Evolutionary conservation across 2,888 invertebrate genomes (phyloP).

Genomic region (Hyalella azteca): DNA sequence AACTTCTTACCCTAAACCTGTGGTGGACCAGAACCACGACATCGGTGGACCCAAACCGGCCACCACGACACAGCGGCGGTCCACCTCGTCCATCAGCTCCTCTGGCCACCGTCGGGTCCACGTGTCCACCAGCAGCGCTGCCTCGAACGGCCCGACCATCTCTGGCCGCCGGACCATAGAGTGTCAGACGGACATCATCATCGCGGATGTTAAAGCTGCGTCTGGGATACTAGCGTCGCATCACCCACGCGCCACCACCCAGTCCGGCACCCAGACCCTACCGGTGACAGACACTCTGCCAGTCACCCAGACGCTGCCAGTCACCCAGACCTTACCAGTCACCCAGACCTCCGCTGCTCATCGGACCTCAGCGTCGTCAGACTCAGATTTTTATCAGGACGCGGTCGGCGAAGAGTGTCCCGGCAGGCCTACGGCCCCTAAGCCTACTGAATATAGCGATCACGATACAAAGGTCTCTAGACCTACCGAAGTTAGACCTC

Average conservation of each 20-base stretch:
- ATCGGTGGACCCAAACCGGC: not conserved
- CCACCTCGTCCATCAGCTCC: not conserved
- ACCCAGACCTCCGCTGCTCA: not conserved
- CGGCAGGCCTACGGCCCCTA: not conserved
- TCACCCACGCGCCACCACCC: not conserved
- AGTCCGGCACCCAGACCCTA: constrained; percentile 17
- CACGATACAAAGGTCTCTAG: not conserved
- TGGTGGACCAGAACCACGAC: not conserved
- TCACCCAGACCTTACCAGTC: constrained; percentile 9
- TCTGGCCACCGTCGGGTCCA: not conserved
- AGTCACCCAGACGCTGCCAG: not conserved
- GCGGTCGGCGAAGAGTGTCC: not conserved
- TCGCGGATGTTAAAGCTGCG: constrained; percentile 26
- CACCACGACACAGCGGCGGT: not conserved
- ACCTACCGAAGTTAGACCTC: not conserved
- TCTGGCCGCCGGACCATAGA: constrained; percentile 24
- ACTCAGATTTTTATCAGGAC: constrained; percentile 11
- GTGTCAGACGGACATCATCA: constrained; percentile 25
- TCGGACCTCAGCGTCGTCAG: not conserved
- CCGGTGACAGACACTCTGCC: not conserved
- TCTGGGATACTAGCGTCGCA: not conserved
- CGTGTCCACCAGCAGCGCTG: not conserved
- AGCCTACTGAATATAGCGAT: not conserved
- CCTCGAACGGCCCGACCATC: not conserved
- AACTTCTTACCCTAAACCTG: not conserved